These are phyloP conservation scores for Eurypyga helias DNA, from an alignment of 2,113 vertebrate genomes.

Conservation along the genomic window DNA sequence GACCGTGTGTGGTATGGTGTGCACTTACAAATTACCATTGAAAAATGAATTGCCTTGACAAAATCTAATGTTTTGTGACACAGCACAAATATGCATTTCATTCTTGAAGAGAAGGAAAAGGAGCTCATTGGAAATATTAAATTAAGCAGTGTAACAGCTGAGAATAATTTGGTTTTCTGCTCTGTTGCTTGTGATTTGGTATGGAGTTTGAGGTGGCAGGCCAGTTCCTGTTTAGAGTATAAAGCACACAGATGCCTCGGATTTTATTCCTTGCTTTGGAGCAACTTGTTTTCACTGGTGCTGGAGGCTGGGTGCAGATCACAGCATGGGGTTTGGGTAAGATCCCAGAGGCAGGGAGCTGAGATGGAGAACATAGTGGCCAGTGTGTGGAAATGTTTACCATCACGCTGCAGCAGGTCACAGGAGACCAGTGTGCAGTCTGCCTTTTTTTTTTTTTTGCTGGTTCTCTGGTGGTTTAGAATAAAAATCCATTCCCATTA, in stretches of 20 bases:
- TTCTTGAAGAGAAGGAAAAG: conserved; percentile 81
- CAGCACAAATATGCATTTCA: conserved; percentile 87
- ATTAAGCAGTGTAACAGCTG: conserved; percentile 97
- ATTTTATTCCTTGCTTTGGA: not conserved
- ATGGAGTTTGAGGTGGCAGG: conserved; percentile 80
- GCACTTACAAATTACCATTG: conserved; percentile 84
- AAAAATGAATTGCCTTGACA: conserved; percentile 88
- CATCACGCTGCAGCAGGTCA: fast-evolving
- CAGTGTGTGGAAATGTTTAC: not conserved
- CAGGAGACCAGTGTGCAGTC: not conserved
- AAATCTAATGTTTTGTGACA: conserved; percentile 94
- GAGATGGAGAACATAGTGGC: not conserved
- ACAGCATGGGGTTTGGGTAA: not conserved
- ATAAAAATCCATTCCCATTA: not conserved
- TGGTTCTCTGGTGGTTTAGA: not conserved
- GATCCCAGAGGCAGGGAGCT: not conserved
- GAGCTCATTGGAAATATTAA: conserved; percentile 95
- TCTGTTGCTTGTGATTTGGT: conserved; percentile 88
- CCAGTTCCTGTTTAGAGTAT: conserved; percentile 64
- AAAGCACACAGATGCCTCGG: conserved; percentile 13
- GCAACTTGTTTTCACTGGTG: not conserved
- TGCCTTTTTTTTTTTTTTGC: not conserved
- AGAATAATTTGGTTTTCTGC: conserved; percentile 99
- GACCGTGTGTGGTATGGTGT: conserved; percentile 55
- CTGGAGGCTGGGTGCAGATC: not conserved